Evolutionary conservation across 2,888 invertebrate species (phyloP).

Genomic region (Hirtodrosophila duncani): DNA sequence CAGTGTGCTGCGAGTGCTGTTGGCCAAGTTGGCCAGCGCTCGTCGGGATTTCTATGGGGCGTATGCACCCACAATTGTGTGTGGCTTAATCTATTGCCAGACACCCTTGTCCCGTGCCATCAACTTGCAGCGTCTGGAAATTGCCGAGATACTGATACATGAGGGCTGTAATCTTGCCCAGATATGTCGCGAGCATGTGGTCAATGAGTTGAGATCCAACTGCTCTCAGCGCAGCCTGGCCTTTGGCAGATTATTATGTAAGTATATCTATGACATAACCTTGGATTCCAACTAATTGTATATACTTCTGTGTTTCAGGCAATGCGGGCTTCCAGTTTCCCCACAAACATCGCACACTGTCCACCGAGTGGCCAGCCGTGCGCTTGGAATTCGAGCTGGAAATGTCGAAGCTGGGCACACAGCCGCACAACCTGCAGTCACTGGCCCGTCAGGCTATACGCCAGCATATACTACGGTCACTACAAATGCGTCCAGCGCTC

Average conservation of each 20-base stretch:
- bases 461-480: constrained; percentile 51
- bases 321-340: constrained; percentile 73
- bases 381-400: constrained; percentile 47
- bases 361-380: constrained; percentile 34
- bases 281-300: neutral
- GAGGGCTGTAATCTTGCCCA: constrained; percentile 75
- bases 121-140: constrained; percentile 68
- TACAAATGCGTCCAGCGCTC: constrained; percentile 44
- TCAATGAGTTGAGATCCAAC: constrained; percentile 61
- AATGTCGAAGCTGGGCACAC: constrained; percentile 48
- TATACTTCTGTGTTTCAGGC: constrained; percentile 42
- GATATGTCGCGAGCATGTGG: constrained; percentile 63
- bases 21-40: constrained; percentile 79
- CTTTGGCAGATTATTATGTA: constrained; percentile 71
- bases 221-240: constrained; percentile 49
- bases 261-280: constrained; percentile 18
- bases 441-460: constrained; percentile 73
- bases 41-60: constrained; percentile 63
- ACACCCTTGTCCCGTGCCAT: constrained; percentile 84
- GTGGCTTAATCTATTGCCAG: constrained; percentile 79
- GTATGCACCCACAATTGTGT: constrained; percentile 78
- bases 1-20: constrained; percentile 65
- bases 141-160: constrained; percentile 74
- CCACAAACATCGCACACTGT: constrained; percentile 16
- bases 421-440: constrained; percentile 71